Conservation (phyloP, 2,888 invertebrate species). For the Venusia cambrica region DNA sequence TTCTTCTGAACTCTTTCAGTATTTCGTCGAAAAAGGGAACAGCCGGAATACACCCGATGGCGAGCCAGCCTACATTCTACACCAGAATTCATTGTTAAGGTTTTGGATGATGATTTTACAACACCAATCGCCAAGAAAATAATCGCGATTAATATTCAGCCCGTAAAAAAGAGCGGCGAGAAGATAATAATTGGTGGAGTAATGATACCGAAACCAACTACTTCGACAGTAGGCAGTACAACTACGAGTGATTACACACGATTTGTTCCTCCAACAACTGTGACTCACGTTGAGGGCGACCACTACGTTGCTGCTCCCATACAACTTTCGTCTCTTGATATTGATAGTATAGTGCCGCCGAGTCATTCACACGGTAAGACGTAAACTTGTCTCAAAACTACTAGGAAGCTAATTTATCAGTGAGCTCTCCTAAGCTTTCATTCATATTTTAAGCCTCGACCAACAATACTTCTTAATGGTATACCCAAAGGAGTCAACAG, state of each 20-base stretch:
- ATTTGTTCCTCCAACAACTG: constrained; percentile 54
- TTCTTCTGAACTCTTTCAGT: constrained; percentile 39
- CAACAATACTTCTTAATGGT: too few relatives aligned
- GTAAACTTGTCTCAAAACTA: too few relatives aligned
- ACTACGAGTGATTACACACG: constrained; percentile 53
- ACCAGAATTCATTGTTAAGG: constrained; percentile 68
- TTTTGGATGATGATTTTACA: constrained; percentile 63
- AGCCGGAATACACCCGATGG: constrained; percentile 66
- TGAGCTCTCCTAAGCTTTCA: too few relatives aligned
- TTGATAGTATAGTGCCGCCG: constrained; percentile 27
- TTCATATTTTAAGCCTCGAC: too few relatives aligned
- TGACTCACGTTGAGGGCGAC: constrained; percentile 29
- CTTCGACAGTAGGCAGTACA: constrained; percentile 26
- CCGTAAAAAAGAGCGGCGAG: constrained; percentile 43
- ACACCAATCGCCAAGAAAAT: constrained; percentile 44
- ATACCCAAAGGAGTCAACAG: too few relatives aligned
- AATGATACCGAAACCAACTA: constrained; percentile 40
- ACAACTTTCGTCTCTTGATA: constrained; percentile 20
- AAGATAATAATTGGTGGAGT: constrained; percentile 64
- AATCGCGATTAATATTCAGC: constrained; percentile 59
- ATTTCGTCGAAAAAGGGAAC: constrained; percentile 55
- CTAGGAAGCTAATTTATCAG: too few relatives aligned
- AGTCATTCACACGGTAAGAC: constrained; percentile 33
- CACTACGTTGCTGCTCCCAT: constrained; percentile 29
- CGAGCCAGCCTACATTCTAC: constrained; percentile 49